Evolutionary conservation across 2,797 vertebrate genomes (phyloP), one percentile per base, ranked within the genome.

Genomic region (Sphenodon punctatus): DNA sequence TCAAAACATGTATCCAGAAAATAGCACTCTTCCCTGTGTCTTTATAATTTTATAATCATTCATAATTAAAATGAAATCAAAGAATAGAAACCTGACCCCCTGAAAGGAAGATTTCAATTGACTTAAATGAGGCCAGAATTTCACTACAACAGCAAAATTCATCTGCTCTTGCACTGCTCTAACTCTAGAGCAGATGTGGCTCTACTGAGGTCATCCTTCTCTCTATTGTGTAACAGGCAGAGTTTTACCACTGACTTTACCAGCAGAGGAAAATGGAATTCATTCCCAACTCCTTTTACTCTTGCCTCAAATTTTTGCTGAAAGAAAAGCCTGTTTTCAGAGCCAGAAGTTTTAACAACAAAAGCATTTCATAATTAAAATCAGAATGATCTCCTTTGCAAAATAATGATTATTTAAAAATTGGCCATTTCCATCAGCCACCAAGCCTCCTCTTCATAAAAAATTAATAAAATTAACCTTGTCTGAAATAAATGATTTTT

Each of bases 271-370:
- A n/a, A n/a, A n/a, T n/a, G n/a, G 1, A 55, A 2, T 66, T 75
- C 17, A 30, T 6, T 3, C 4, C 15, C 79, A 51, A 4, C 65
- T n/a, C 42, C 78, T 79, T 73, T 69, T 15, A 8, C 15, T 59
- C 60, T 17, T 3, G 13, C 17, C 82, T 78, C 30, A 84, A 84
- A 84, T 51, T 13, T 7, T 36, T 30, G 9, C 34, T 34, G 56
- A 84, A 86, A 85, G 16, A 78, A 71, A 82, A 67, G 16, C 8
- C 25, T 27, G 48, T 53, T 78, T 86, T 76, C 67, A 75, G 51
- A 84, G 38, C 19, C 17, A 30, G 5, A 43, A 22, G 4, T 10
- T 80, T 77, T 55, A 56, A n/a, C 63, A 45, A 58, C 67, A 39
- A 78, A 79, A 20, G 1, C 9, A 19, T 82, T 74, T 74, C 13